Conservation (phyloP, 1,140 invertebrate species). For the Drosophila virilis region DNA sequence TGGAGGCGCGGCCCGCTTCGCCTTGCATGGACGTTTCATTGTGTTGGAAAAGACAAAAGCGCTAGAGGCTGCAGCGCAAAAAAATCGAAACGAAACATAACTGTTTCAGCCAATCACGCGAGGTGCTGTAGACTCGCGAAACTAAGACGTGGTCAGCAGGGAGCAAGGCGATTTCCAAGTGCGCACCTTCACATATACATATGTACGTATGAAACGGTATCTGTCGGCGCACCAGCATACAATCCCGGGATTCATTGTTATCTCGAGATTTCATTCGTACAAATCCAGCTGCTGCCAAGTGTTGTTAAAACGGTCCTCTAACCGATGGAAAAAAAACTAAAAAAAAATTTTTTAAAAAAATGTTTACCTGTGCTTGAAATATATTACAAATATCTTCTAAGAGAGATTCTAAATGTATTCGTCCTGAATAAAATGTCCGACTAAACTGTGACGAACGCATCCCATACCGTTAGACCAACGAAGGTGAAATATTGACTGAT, state of each 20-base stretch:
- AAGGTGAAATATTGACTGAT: too few relatives aligned
- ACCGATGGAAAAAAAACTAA: too few relatives aligned
- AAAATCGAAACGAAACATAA: conserved; percentile 13
- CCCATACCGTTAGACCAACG: too few relatives aligned
- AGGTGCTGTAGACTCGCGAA: conserved; percentile 30
- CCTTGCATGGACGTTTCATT: conserved; percentile 51
- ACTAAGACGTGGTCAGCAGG: conserved; percentile 11
- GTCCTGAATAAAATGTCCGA: too few relatives aligned
- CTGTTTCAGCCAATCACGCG: conserved; percentile 56
- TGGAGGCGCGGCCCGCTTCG: conserved; percentile 16
- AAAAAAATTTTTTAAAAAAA: too few relatives aligned
- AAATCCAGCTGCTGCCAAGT: too few relatives aligned
- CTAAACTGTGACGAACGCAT: too few relatives aligned
- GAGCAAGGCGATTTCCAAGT: not conserved
- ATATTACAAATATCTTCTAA: too few relatives aligned
- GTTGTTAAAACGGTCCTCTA: too few relatives aligned
- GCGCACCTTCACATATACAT: not conserved
- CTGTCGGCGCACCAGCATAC: too few relatives aligned
- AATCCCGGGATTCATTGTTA: not conserved
- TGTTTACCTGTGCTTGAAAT: too few relatives aligned
- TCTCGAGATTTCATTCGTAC: not conserved
- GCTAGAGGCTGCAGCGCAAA: conserved; percentile 11
- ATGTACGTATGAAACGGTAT: not conserved
- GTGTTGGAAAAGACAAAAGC: conserved; percentile 47
- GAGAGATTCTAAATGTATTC: too few relatives aligned